Conservation (phyloP, 2,797 vertebrate species). For the Epinephelus coioides region DNA sequence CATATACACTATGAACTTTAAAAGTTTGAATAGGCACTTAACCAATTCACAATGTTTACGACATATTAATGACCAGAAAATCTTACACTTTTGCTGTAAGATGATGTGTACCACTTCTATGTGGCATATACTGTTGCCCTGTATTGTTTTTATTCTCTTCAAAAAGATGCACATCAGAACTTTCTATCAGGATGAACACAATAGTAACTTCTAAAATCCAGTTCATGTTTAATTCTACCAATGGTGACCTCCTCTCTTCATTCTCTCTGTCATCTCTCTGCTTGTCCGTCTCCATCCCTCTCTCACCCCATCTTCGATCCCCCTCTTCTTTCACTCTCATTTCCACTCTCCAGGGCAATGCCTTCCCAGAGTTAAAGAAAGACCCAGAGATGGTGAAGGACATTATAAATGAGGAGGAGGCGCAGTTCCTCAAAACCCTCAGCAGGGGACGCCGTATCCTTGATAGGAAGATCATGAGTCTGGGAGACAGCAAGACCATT, state of each 20-base stretch:
- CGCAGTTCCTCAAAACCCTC: conserved; percentile 97
- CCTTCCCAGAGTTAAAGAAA: conserved; percentile 96
- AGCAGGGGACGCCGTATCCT: conserved; percentile 96
- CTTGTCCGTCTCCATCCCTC: not conserved
- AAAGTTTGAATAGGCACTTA: too few relatives aligned
- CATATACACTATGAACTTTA: too few relatives aligned
- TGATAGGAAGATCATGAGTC: conserved; percentile 95
- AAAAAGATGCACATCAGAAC: not conserved
- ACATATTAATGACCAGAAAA: too few relatives aligned
- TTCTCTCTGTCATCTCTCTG: not conserved
- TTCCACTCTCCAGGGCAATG: conserved; percentile 87
- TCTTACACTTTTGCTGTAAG: too few relatives aligned
- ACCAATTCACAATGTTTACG: too few relatives aligned
- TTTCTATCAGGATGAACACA: not conserved
- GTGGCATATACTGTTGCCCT: too few relatives aligned
- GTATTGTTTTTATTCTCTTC: not conserved
- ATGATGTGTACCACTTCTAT: too few relatives aligned
- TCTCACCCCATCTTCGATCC: conserved; percentile 1
- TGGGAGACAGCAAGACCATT: conserved; percentile 91
- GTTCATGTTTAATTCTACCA: not conserved
- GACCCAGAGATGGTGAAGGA: conserved; percentile 98
- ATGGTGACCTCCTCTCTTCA: not conserved
- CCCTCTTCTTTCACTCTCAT: not conserved
- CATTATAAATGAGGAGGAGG: conserved; percentile 96
- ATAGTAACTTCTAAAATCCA: not conserved